Evolutionary conservation across 1,140 invertebrate species (phyloP), one percentile per base, ranked within the genome.

Genomic region (Tribolium castaneum): DNA sequence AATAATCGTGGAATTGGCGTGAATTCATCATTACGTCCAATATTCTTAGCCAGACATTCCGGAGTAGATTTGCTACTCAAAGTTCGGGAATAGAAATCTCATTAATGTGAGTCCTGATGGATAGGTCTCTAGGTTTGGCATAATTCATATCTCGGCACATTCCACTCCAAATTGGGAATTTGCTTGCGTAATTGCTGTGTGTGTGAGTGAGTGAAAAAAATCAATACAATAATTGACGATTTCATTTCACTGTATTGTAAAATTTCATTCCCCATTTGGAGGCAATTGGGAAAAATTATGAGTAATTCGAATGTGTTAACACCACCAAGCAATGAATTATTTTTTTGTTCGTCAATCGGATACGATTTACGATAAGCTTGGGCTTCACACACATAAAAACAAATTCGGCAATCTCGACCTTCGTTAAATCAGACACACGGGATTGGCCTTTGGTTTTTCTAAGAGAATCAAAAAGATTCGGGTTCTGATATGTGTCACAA

Each of bases 341-440:
- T 19, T 19, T 19, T 19, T 19, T 19, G n/a, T n/a, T 2, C 16
- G 1, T 19, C 16, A 19, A 19, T 62, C 56, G 22, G 56, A 34
- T 62, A 19, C 56, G 56, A 62, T 62, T 62, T 62, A 62, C 56
- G 56, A 62, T 34, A 10, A 62, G 30, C 56, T 62, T 62, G 22
- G 56, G 56, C 2, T 34, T 62, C 56, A 10, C 56, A 62, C 56
- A 34, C 34, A 62, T 62, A 62, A 62, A 62, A 62, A 62, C 56
- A 62, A 62, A 62, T 62, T 62, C 56, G 22, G 56, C 56, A 34
- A 62, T 62, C 56, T 62, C 56, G 56, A 4, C 56, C 56, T 62
- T 62, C 56, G 56, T 62, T 62, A 62, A 62, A 22, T 62, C 6
- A 6, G 56, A 5, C 9, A 25, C 12, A 22, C 25, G 12, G 56